Percentiles rank a stretch among this genome's conserved stretches.
Evolutionary conservation across 2,113 vertebrate genomes (phyloP).

Genomic region (Callipepla squamata): DNA sequence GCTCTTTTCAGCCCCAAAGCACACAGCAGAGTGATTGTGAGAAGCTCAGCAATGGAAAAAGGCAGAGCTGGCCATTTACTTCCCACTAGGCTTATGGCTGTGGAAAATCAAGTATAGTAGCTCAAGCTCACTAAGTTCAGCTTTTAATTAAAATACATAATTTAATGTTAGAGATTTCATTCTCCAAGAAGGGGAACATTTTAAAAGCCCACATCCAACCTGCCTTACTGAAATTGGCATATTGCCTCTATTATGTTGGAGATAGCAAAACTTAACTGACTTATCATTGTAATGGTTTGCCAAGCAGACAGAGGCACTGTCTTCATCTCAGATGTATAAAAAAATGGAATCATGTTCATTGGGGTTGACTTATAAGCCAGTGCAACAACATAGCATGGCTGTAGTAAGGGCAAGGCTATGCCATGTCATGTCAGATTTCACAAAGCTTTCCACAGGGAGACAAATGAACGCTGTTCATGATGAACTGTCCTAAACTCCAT

Average conservation of each 20-base stretch:
- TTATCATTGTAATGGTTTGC: background rate
- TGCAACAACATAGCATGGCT: background rate
- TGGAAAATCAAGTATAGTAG: constrained; percentile 38
- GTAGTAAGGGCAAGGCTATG: background rate
- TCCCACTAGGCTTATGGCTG: background rate
- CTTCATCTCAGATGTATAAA: background rate
- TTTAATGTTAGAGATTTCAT: constrained; percentile 46
- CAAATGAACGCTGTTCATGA: background rate
- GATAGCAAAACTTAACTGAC: constrained; percentile 44
- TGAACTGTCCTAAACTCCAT: background rate
- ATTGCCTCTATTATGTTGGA: constrained; percentile 8
- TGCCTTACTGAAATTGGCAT: constrained; percentile 55
- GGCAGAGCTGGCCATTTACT: background rate
- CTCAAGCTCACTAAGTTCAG: constrained; percentile 16
- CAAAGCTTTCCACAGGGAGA: background rate
- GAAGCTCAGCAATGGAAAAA: background rate
- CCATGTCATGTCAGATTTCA: background rate
- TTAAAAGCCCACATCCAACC: background rate
- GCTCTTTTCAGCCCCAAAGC: background rate
- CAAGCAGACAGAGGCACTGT: background rate
- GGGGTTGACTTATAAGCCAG: background rate
- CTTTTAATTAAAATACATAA: constrained; percentile 66
- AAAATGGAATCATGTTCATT: fast-evolving
- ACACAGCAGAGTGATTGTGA: fast-evolving
- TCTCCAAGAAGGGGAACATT: background rate